These are phyloP conservation scores for Tortrix viridana DNA, from an alignment of 2,888 invertebrate species.

Conservation along the genomic window DNA sequence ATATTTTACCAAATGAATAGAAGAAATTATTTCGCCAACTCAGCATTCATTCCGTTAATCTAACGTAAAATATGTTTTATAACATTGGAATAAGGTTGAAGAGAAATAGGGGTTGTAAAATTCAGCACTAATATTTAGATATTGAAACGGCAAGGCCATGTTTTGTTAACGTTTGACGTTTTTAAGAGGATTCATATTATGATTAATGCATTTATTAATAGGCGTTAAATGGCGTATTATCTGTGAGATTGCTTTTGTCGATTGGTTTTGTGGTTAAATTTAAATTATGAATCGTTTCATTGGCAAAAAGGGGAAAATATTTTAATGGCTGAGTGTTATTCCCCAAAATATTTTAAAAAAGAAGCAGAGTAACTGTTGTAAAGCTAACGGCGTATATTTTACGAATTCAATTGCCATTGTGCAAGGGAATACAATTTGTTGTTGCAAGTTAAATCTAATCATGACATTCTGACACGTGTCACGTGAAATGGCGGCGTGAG, in stretches of 20 bases:
- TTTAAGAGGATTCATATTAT: constrained; percentile 31
- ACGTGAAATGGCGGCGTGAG: constrained; percentile 7
- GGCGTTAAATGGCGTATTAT: constrained; percentile 12
- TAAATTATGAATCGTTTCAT: neutral
- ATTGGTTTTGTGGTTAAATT: constrained; percentile 15
- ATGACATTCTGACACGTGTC: constrained; percentile 9
- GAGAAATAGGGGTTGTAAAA: neutral
- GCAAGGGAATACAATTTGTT: neutral
- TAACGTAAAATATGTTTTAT: constrained; percentile 10
- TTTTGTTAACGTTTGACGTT: constrained; percentile 38
- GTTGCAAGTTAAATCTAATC: constrained; percentile 21
- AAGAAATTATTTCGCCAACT: constrained; percentile 67
- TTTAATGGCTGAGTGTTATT: too few relatives aligned
- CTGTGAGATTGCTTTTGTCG: constrained; percentile 10
- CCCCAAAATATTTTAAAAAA: too few relatives aligned
- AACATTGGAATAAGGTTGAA: neutral
- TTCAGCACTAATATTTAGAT: constrained; percentile 2
- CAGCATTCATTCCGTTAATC: constrained; percentile 59
- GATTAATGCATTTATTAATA: constrained; percentile 30
- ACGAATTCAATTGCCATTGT: too few relatives aligned
- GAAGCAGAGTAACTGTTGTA: too few relatives aligned
- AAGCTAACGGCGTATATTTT: too few relatives aligned
- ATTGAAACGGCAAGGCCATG: constrained; percentile 24
- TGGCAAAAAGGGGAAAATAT: neutral
- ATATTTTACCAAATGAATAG: constrained; percentile 74